These are phyloP conservation scores for Tetanocera ferruginea DNA, from an alignment of 2,888 invertebrate species.

Conservation along the genomic window DNA sequence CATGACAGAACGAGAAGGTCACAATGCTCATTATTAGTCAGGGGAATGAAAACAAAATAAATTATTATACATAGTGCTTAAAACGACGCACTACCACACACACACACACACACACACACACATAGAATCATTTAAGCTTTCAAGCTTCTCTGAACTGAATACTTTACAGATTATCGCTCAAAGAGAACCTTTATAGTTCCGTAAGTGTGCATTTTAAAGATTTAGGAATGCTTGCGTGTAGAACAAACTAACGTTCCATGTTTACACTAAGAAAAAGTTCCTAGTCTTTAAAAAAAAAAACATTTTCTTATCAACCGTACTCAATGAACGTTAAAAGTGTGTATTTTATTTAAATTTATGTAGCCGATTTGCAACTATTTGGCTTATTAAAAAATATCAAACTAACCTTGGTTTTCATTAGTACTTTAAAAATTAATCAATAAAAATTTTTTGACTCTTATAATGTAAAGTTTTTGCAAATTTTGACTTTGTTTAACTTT, in stretches of 20 bases:
- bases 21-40: slow-evolving; percentile 54
- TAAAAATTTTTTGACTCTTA: too few relatives aligned
- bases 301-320: background rate
- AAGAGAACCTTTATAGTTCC: slow-evolving; percentile 3
- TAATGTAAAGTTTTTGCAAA: too few relatives aligned
- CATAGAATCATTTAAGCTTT: background rate
- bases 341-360: too few relatives aligned
- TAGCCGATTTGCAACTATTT: too few relatives aligned
- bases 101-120: slow-evolving; percentile 1
- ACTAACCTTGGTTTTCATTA: too few relatives aligned
- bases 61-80: slow-evolving; percentile 9
- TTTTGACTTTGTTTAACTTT: too few relatives aligned
- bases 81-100: slow-evolving; percentile 3
- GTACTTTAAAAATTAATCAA: too few relatives aligned
- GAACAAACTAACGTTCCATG: too few relatives aligned
- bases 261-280: background rate
- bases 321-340: too few relatives aligned
- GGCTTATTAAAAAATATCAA: too few relatives aligned
- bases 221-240: too few relatives aligned
- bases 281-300: background rate
- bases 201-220: too few relatives aligned
- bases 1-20: slow-evolving; percentile 70
- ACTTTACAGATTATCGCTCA: background rate
- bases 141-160: background rate
- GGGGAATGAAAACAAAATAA: slow-evolving; percentile 29